These are phyloP conservation scores for Philotrypesis tridentata DNA, from an alignment of 1,140 invertebrate species.

Conservation along the genomic window DNA sequence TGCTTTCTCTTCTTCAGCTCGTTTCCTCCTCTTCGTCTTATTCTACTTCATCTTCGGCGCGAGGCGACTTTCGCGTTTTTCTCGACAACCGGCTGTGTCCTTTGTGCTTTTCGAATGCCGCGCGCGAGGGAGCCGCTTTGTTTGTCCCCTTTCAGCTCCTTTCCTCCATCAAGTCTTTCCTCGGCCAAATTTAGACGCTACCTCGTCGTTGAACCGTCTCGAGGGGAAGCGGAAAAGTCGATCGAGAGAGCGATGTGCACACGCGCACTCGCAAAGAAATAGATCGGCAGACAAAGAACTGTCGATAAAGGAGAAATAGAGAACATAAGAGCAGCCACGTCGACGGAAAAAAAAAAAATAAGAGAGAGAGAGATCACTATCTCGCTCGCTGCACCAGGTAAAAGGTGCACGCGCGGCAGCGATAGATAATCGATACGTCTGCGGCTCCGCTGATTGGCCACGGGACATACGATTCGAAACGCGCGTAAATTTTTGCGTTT, in stretches of 20 bases:
- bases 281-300: slow-evolving; percentile 23
- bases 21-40: slow-evolving; percentile 6
- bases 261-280: not conserved
- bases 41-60: not conserved
- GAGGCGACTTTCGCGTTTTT: slow-evolving; percentile 26
- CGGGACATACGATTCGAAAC: slow-evolving; percentile 11
- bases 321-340: not conserved
- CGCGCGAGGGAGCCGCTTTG: too few relatives aligned
- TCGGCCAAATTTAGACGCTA: too few relatives aligned
- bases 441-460: not conserved
- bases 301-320: slow-evolving; percentile 25
- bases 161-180: too few relatives aligned
- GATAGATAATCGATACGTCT: slow-evolving; percentile 24
- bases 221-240: not conserved
- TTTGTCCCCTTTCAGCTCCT: not conserved
- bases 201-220: too few relatives aligned
- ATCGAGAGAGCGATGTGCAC: not conserved
- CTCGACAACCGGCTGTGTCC: slow-evolving; percentile 12
- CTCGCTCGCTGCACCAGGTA: not conserved
- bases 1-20: slow-evolving; percentile 8
- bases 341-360: not conserved
- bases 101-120: not conserved
- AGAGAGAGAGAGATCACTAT: slow-evolving; percentile 6
- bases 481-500: not conserved
- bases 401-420: not conserved